A percentile compares a stretch with the other conserved stretches of the same genome.
Evolutionary conservation across 1,140 invertebrate genomes (phyloP).

Genomic region (fruit fly (Drosophila melanogaster)): Release_6_plus_ISO1_MT NC_004354.4:8817001-8817500

Average conservation of each 20-base stretch:
- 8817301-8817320: conserved; percentile 81
- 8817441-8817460: not conserved
- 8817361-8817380: conserved; percentile 61
- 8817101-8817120: conserved; percentile 50
- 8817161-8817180: conserved; percentile 81
- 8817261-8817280: too few species aligned
- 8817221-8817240: conserved; percentile 7
- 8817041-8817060: conserved; percentile 52
- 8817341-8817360: conserved; percentile 70
- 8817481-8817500: too few species aligned
- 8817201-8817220: conserved; percentile 64
- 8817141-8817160: conserved; percentile 56
- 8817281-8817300: conserved; percentile 72
- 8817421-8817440: not conserved
- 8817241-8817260: not conserved
- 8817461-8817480: not conserved
- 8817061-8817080: conserved; percentile 62
- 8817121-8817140: conserved; percentile 65
- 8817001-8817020: conserved; percentile 14
- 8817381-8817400: conserved; percentile 44
- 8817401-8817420: conserved; percentile 8
- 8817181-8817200: conserved; percentile 83
- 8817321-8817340: conserved; percentile 72
- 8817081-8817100: conserved; percentile 1
- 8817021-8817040: conserved; percentile 21